Conservation (phyloP, 2,797 vertebrate genomes). For the Lophius americanus region DNA sequence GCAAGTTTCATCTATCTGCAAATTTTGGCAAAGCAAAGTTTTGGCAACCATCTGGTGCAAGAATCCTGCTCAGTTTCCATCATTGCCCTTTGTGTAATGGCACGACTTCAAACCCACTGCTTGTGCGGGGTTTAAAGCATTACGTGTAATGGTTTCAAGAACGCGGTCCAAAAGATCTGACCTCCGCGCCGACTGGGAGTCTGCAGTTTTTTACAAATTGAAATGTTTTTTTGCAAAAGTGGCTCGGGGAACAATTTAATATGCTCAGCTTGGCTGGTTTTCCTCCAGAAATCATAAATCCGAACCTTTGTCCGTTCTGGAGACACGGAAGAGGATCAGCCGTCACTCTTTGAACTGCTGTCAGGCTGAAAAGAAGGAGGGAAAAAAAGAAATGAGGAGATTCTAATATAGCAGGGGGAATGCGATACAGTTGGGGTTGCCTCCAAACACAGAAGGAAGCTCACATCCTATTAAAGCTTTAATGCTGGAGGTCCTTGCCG, state of each 20-base stretch:
- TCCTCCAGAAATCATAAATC: conserved; percentile 36
- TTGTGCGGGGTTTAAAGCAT: conserved; percentile 29
- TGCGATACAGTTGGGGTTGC: conserved; percentile 42
- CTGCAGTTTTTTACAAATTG: conserved; percentile 23
- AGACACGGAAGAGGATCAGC: conserved; percentile 29
- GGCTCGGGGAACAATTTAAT: conserved; percentile 34
- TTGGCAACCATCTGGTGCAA: conserved; percentile 26
- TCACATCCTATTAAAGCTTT: conserved; percentile 32
- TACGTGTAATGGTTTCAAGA: conserved; percentile 5
- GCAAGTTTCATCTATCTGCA: conserved; percentile 17
- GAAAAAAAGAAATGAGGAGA: conserved; percentile 52
- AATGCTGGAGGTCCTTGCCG: conserved; percentile 22
- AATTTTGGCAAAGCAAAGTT: neutral
- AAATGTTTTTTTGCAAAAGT: conserved; percentile 5
- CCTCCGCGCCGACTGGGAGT: conserved; percentile 18
- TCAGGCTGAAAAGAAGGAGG: conserved; percentile 39
- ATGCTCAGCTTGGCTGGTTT: conserved; percentile 19
- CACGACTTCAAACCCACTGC: conserved; percentile 13
- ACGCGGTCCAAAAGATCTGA: conserved; percentile 18
- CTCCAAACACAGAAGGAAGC: conserved; percentile 43
- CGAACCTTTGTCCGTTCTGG: conserved; percentile 22
- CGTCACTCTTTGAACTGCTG: conserved; percentile 30
- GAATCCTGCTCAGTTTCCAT: conserved; percentile 21
- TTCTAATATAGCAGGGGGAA: conserved; percentile 50
- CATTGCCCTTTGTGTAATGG: conserved; percentile 26